A percentile compares a stretch with the other conserved stretches of the same genome.
phyloP scores from a whole-genome alignment of 2,888 invertebrate genomes.

The Lycocerus yunnanus region DNA sequence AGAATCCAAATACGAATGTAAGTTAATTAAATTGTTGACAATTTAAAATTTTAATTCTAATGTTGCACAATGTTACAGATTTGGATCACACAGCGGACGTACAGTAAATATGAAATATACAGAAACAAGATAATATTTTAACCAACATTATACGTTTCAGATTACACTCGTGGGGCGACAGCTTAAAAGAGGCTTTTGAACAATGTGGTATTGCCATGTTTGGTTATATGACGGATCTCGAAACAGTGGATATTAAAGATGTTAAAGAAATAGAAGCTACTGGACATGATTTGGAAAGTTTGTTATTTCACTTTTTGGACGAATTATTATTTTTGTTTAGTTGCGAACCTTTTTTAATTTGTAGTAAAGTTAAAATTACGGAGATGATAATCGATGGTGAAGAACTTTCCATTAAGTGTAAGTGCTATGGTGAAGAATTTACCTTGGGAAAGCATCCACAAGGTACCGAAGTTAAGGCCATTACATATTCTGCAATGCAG shows the following conservation, averaged over 20 bases:
- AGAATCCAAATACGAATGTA: constrained; percentile 81
- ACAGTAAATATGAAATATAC: constrained; percentile 73
- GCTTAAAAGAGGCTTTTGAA: constrained; percentile 87
- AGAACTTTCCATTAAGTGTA: constrained; percentile 79
- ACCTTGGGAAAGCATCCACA: constrained; percentile 92
- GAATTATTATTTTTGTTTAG: constrained; percentile 92
- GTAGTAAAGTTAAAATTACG: constrained; percentile 83
- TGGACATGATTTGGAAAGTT: constrained; percentile 85
- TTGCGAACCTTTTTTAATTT: constrained; percentile 88
- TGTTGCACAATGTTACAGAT: constrained; percentile 63
- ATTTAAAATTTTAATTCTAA: background rate
- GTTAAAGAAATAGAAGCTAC: constrained; percentile 83
- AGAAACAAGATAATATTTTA: constrained; percentile 1
- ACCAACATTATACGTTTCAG: constrained; percentile 55
- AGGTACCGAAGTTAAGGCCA: constrained; percentile 98
- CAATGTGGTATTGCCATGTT: constrained; percentile 97
- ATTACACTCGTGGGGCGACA: constrained; percentile 91
- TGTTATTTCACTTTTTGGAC: constrained; percentile 92
- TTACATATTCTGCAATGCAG: constrained; percentile 99
- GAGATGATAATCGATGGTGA: constrained; percentile 76
- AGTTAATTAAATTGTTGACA: constrained; percentile 49
- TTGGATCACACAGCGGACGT: constrained; percentile 98
- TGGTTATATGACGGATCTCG: constrained; percentile 94
- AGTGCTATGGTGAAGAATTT: constrained; percentile 93
- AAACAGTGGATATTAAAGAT: constrained; percentile 79